phyloP scores from a whole-genome alignment of 2,888 invertebrate species.

The Chrysina gloriosa region DNA sequence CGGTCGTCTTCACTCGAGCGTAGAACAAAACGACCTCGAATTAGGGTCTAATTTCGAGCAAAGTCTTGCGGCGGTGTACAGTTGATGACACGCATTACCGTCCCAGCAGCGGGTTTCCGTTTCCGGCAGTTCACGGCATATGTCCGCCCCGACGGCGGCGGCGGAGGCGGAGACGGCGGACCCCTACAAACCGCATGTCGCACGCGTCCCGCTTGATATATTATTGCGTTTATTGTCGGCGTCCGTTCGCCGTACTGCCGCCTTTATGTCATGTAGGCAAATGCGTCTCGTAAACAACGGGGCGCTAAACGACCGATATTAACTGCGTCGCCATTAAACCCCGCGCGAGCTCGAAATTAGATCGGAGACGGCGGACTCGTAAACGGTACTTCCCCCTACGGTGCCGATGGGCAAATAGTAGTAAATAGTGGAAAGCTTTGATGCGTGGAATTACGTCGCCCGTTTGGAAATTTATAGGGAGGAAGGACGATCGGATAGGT shows the following conservation, averaged over 20 bases:
- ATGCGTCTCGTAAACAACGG: slow-evolving; percentile 41
- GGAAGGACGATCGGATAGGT: no score
- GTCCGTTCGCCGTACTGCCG: slow-evolving; percentile 36
- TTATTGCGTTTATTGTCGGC: slow-evolving; percentile 47
- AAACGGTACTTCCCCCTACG: no score
- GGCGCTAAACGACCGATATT: slow-evolving; percentile 35
- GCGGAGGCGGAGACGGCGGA: slow-evolving; percentile 26
- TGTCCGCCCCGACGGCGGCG: slow-evolving; percentile 36
- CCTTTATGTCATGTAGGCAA: slow-evolving; percentile 45
- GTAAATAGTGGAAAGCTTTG: no score
- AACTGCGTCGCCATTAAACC: slow-evolving; percentile 6
- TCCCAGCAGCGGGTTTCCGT: slow-evolving; percentile 46
- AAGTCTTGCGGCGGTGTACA: slow-evolving; percentile 38
- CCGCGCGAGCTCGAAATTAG: not conserved
- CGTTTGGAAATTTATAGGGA: no score
- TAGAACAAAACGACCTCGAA: slow-evolving; percentile 16
- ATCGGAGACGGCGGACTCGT: not conserved
- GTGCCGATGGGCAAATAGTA: no score
- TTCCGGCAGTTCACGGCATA: slow-evolving; percentile 44
- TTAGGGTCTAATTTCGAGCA: slow-evolving; percentile 37
- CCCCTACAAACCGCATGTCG: slow-evolving; percentile 41
- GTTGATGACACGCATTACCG: slow-evolving; percentile 46
- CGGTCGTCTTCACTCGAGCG: not conserved
- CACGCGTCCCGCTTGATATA: slow-evolving; percentile 46
- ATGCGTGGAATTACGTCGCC: no score